Evolutionary conservation across 2,888 invertebrate genomes (phyloP).

Genomic region (Rhamnusium bicolor): DNA sequence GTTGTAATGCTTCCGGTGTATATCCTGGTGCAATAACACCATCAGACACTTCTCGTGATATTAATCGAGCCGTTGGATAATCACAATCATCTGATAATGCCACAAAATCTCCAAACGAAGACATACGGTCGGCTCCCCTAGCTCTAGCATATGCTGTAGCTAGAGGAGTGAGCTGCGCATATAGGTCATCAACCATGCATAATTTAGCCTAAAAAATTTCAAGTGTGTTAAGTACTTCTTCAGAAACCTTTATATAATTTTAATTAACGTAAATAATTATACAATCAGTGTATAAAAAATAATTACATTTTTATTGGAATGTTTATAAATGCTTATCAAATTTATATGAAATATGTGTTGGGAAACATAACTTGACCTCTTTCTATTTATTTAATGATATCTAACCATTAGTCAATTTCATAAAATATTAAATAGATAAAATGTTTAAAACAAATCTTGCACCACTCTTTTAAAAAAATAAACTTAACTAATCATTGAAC

Average conservation of each 20-base stretch:
- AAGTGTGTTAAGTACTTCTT: too few species aligned
- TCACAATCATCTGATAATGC: conserved; percentile 95
- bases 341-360: neutral
- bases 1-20: conserved; percentile 84
- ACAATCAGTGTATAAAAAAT: too few species aligned
- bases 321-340: neutral
- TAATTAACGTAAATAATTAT: too few species aligned
- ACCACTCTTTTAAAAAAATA: neutral
- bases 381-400: neutral
- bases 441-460: neutral
- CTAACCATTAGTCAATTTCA: neutral
- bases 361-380: conserved; percentile 3
- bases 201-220: conserved; percentile 79
- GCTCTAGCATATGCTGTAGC: conserved; percentile 96
- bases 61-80: conserved; percentile 90
- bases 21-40: conserved; percentile 98
- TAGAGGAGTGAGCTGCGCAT: conserved; percentile 82
- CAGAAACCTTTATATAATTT: too few species aligned
- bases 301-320: neutral
- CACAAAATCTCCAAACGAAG: conserved; percentile 98
- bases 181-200: conserved; percentile 94
- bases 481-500: too few species aligned
- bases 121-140: conserved; percentile 98
- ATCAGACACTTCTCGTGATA: conserved; percentile 95
- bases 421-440: neutral